These are phyloP conservation scores for Synanthedon myopaeformis DNA, from an alignment of 2,888 invertebrate species.

Conservation along the genomic window DNA sequence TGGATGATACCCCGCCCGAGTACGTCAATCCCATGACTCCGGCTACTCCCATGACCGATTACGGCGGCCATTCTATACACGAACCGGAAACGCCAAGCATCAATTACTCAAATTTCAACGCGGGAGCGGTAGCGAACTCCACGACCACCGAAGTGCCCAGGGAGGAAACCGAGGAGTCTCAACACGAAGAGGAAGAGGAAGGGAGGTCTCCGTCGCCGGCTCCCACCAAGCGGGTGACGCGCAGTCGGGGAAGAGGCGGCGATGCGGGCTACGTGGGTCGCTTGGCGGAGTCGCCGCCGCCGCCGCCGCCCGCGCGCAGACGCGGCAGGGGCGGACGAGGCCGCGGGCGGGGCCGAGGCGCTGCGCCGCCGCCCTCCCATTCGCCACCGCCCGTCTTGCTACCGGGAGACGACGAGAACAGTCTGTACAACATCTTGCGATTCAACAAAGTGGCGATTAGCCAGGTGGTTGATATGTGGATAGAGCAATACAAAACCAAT, in stretches of 20 bases:
- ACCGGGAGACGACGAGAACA: conserved; percentile 82
- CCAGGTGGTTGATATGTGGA: conserved; percentile 98
- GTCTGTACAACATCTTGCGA: conserved; percentile 85
- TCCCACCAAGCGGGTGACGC: conserved; percentile 73
- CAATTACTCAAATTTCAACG: conserved; percentile 52
- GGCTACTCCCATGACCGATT: conserved; percentile 67
- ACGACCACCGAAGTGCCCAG: conserved; percentile 39
- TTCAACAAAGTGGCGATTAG: conserved; percentile 86
- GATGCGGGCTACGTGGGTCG: conserved; percentile 57
- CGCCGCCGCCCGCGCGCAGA: conserved; percentile 50
- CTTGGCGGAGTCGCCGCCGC: conserved; percentile 57
- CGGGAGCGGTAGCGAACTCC: conserved; percentile 39
- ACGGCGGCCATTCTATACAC: conserved; percentile 61
- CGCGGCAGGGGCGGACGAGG: conserved; percentile 51
- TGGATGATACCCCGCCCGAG: conserved; percentile 92
- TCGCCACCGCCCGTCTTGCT: conserved; percentile 61
- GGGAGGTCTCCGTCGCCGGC: conserved; percentile 70
- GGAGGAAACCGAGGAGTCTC: conserved; percentile 45
- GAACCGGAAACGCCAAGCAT: conserved; percentile 63
- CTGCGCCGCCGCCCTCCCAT: conserved; percentile 60
- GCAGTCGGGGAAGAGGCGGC: conserved; percentile 71
- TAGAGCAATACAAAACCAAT: conserved; percentile 95
- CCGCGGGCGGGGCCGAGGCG: conserved; percentile 49
- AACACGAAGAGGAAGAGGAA: conserved; percentile 39
- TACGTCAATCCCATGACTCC: conserved; percentile 79